A percentile compares a stretch with the other conserved stretches of the same genome.
Conservation (phyloP, 2,113 vertebrate species). For the Pterocles burchelli region DNA sequence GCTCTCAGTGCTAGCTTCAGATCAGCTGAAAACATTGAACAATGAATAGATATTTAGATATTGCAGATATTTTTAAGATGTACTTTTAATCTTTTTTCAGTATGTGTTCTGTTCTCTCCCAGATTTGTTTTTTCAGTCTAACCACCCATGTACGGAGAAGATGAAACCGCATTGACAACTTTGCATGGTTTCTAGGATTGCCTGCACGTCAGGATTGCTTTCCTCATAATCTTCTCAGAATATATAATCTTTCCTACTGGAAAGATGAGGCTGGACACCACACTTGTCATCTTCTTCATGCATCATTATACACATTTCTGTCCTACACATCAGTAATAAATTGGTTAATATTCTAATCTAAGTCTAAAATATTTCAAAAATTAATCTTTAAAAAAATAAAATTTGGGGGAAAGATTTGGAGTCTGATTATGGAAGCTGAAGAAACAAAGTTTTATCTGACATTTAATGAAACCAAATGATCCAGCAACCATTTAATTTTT, state of each 20-base stretch:
- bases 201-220: neutral
- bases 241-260: neutral
- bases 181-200: neutral
- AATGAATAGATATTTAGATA: neutral
- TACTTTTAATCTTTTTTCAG: neutral
- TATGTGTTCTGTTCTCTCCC: neutral
- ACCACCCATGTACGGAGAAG: neutral
- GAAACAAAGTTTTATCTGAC: neutral
- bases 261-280: neutral
- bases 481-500: neutral
- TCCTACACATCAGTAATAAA: neutral
- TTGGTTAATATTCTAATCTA: neutral
- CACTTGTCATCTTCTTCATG: neutral
- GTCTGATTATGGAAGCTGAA: neutral
- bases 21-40: slow-evolving; percentile 75
- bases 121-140: neutral
- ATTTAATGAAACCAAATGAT: neutral
- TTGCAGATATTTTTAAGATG: neutral
- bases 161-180: neutral
- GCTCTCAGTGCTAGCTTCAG: slow-evolving; percentile 86
- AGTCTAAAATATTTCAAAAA: neutral
- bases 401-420: fast-evolving
- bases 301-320: neutral
- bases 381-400: neutral
- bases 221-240: neutral